A percentile compares a stretch with the other conserved stretches of the same genome.
phyloP scores from a whole-genome alignment of 2,888 invertebrate genomes.

The Norana najaformis region DNA sequence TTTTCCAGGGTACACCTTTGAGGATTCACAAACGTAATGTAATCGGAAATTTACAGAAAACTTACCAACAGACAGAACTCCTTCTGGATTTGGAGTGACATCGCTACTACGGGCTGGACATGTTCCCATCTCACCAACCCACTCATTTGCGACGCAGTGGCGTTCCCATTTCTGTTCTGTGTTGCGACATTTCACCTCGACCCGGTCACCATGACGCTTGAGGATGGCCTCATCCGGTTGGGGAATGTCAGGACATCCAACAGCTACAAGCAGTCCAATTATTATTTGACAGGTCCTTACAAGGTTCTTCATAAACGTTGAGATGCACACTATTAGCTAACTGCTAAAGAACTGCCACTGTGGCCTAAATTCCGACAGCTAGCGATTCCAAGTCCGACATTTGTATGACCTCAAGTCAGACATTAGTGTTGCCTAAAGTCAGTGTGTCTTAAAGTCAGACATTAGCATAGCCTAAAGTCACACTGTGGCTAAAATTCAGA shows the following conservation, averaged over 20 bases:
- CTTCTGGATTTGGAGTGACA: slow-evolving; percentile 26
- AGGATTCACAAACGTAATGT: too few species aligned
- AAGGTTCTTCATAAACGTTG: background rate
- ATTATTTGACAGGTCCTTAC: background rate
- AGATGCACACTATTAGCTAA: too few species aligned
- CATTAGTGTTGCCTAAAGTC: background rate
- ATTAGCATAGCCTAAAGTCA: background rate
- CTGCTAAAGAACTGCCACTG: too few species aligned
- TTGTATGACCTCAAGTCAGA: background rate
- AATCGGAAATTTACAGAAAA: background rate
- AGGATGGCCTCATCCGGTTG: slow-evolving; percentile 27
- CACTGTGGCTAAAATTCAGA: too few species aligned
- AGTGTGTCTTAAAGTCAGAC: background rate
- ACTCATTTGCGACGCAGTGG: slow-evolving; percentile 30
- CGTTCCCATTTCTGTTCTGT: slow-evolving; percentile 28
- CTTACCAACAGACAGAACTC: slow-evolving; percentile 34
- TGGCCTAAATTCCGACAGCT: too few species aligned
- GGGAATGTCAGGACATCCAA: slow-evolving; percentile 41
- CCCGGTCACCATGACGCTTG: slow-evolving; percentile 29
- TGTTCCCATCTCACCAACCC: slow-evolving; percentile 32
- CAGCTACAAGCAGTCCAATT: slow-evolving; percentile 35
- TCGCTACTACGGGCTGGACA: slow-evolving; percentile 31
- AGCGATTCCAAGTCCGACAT: background rate
- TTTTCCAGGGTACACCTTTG: too few species aligned
- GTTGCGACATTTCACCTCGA: slow-evolving; percentile 29